Base-by-base conservation (phyloP, 2,113 vertebrate genomes). In the Pelecanoides urinatrix region DNA sequence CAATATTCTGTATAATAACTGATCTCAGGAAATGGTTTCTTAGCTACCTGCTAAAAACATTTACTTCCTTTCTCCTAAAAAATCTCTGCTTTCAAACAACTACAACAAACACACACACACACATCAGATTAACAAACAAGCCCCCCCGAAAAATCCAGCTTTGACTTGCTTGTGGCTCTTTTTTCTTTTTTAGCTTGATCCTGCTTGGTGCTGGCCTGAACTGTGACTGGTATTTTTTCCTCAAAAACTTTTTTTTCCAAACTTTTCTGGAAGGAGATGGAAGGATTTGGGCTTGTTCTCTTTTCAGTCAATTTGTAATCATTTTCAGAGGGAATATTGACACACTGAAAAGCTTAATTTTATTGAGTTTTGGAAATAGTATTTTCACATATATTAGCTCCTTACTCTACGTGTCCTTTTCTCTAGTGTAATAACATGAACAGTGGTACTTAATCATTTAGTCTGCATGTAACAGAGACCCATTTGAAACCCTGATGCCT, bases 41-140 rank as follows among this genome's bases (percentile, higher is more conserved):
- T 80, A 77, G 40, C 32, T 90, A 30, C 6, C 40, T 73, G 16
- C 6, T 61, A 27, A 70, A 61, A 77, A 12, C 4, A 20, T 76
- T 42, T 34, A 50, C 18, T 79, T 82, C 5, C 7, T 80, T 80
- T 88, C 66, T 79, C 72, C 25, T 53, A 18, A 36, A 55, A 73
- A 40, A 21, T 7, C 34, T 75, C 58, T 30, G 5, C 13, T 67
- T 79, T 53, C 25, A 63, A 65, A 47, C 8, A 81, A 36, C 8
- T 77, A 36, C 3, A 38, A 68, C 5, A 47, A 36, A 34, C 22
- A 0, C 8, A 53, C 26, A 21, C 7, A 6, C 4, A 10, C 0
- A 3, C 26, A 38, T 13, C 13, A 52, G 58, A 65, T 3, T 65
- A 79, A 29, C 0, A 36, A 65, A 18, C 13, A n/a, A 14, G 12